Percentiles rank a stretch among this genome's conserved stretches.
These are phyloP conservation scores for Cinclus mexicanus DNA, from an alignment of 2,113 vertebrate genomes.

Conservation along the genomic window DNA sequence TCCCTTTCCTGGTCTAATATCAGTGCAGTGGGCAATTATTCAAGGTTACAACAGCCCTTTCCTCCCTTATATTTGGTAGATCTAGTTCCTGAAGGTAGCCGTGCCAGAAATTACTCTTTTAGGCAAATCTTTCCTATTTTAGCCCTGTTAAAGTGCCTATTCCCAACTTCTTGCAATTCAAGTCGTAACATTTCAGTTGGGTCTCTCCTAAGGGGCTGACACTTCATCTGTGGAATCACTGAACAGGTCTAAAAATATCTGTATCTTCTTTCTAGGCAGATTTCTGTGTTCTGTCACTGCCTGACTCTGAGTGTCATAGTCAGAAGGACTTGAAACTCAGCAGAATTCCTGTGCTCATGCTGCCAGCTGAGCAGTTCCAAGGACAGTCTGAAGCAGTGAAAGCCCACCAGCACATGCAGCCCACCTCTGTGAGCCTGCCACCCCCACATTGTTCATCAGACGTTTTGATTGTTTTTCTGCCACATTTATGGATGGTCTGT, in stretches of 20 bases:
- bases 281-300: neutral
- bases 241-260: neutral
- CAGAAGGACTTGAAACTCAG: neutral
- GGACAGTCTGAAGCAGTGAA: neutral
- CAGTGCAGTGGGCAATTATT: neutral
- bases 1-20: neutral
- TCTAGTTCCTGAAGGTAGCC: neutral
- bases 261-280: neutral
- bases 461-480: neutral
- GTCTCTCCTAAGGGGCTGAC: neutral
- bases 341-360: neutral
- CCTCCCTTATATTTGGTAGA: neutral
- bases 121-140: neutral
- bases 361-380: neutral
- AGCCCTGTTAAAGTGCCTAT: accelerated
- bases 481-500: neutral
- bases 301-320: neutral
- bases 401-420: neutral
- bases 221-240: neutral
- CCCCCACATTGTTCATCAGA: accelerated
- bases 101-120: neutral
- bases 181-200: neutral
- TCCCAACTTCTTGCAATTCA: neutral
- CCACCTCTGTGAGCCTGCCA: accelerated
- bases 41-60: neutral